Base-by-base conservation (phyloP, 2,888 invertebrate genomes). In the Hypsopygia costalis region DNA sequence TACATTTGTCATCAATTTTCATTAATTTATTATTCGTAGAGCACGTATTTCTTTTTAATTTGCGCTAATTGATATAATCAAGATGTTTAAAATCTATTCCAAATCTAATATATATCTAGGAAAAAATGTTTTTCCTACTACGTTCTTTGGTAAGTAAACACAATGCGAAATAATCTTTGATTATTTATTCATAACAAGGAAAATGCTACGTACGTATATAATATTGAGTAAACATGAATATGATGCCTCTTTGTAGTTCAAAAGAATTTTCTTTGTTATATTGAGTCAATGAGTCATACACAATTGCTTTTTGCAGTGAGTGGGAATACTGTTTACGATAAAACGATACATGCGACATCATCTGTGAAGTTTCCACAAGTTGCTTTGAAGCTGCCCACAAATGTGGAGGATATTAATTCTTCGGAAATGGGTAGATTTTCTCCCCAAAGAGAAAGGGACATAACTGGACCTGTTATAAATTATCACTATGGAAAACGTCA, bases 341-440 rank as follows among this genome's bases (percentile, higher is more conserved):
- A 81, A 58, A 67, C 79, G 37, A 64, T 91, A 46, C 91, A 91
- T 54, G 64, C 82, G 20, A 82, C 90, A 4, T 73, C 81, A 16
- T 55, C 67, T 11, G 71, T 82, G 34, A 89, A 81, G 54, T 91
- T 91, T 61, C 91, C 91, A 1, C 85, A 83, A 41, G 89, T 86
- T 1, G 90, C 78, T 25, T 59, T 93, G 25, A 90, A 91, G 39
- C 63, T 93, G 34, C 93, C 93, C 0, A 85, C 81, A 20, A 93
- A 92, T 66, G 83, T 92, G 3, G 81, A 90, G 8, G 91, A 93
- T 56, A 91, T 93, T 49, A 91, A 93, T 66, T 85, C 91, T 34
- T 83, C 91, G 8, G 93, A 93, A 74, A 89, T 91, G 52, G 90
- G 92, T 10, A 86, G 90, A 49, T 94, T 94, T 61, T 92, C 93